Base-by-base conservation (phyloP, 2,888 invertebrate genomes). In the Alloscopus bannaensis region DNA sequence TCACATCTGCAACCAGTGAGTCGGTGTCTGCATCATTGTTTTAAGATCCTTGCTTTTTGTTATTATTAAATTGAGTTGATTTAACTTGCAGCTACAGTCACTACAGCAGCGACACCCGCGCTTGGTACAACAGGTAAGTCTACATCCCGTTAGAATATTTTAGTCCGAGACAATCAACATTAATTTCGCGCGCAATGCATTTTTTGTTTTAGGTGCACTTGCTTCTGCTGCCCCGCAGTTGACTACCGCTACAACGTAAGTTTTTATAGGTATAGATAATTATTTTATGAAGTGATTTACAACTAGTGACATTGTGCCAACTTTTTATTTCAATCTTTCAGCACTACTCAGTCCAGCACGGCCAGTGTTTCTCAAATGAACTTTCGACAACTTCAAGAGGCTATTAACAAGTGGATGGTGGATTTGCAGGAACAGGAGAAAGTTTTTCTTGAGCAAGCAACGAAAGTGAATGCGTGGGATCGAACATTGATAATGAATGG, bases 401-500 rank as follows among this genome's bases (percentile, higher is more conserved):
- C 92, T 42, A 95, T 98, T 77, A 97, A 97, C 89, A 96, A 98
- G 88, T 98, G 97, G 97, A 96, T 94, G 0, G 88, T 94, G 0
- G 97, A 97, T 86, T 88, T 98, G 45, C 96, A 97, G 85, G 96
- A 97, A 84, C 97, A 97, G 87, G 97, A 98, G 87, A 94, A 94
- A 87, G 92, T 94, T 0, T 98, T 98, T 87, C 92, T 96, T 79
- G 95, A 96, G 88, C 98, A 98, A 88, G 98, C 98, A 0, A 95
- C 95, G 3, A 96, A 97, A 89, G 93, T 98, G 73, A 98, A 98
- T 88, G 95, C 95, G 0, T 98, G 98, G 98, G 98, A 99, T 88
- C 91, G 94, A 83, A 90, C 97, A 47, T 91, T 98, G 0, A 94
- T 97, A 72, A 92, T 93, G 26, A 98, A 98, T 88, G 97, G 96